Conservation (phyloP, 2,888 invertebrate species). For the Eupithecia abbreviata region DNA sequence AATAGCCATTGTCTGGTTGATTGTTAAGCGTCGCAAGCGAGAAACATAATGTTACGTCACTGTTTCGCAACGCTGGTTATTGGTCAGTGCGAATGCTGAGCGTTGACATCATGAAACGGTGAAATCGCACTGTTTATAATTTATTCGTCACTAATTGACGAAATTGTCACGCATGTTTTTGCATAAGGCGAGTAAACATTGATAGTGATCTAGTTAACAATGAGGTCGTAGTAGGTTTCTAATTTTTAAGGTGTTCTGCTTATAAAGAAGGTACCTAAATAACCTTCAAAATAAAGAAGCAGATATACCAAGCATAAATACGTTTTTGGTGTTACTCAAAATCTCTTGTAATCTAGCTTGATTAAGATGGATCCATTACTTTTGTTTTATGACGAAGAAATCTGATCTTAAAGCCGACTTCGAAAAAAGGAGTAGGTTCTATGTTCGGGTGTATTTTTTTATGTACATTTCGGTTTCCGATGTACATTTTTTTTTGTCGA, state of each 20-base stretch:
- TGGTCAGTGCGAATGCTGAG: slow-evolving; percentile 56
- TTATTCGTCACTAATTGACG: slow-evolving; percentile 44
- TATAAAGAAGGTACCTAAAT: background rate
- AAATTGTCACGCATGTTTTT: slow-evolving; percentile 16
- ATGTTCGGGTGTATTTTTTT: too few species aligned
- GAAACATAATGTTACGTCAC: slow-evolving; percentile 53
- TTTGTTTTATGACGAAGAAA: background rate
- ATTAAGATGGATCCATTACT: background rate
- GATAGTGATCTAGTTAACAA: slow-evolving; percentile 25
- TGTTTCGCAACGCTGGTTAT: slow-evolving; percentile 53
- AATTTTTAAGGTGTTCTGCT: background rate
- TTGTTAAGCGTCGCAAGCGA: slow-evolving; percentile 46
- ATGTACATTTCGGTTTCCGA: too few species aligned
- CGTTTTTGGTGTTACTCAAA: background rate
- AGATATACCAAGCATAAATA: background rate
- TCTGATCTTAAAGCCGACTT: too few species aligned
- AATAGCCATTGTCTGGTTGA: slow-evolving; percentile 44
- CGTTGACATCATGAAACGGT: slow-evolving; percentile 48
- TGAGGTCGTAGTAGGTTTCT: background rate
- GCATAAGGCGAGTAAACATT: slow-evolving; percentile 17
- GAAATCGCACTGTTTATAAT: slow-evolving; percentile 47
- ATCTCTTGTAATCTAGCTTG: background rate
- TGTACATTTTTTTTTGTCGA: too few species aligned
- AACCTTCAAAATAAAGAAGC: too few species aligned
- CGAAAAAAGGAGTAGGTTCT: too few species aligned